Conservation (phyloP, 2,888 invertebrate genomes). For the Ophraella communa region DNA sequence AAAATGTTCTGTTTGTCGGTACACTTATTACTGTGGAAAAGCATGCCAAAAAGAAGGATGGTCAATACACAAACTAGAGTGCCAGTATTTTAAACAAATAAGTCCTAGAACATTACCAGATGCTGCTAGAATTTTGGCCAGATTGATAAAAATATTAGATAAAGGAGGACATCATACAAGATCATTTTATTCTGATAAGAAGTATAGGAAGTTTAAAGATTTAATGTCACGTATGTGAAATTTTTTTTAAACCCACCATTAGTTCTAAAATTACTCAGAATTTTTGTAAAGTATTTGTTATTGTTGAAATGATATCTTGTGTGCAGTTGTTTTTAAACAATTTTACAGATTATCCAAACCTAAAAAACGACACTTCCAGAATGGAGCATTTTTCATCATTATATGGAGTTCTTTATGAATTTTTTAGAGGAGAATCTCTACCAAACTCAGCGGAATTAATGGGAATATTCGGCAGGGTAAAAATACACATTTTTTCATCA, state of each 20-base stretch:
- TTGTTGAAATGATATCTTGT: too few species aligned
- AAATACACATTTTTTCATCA: conserved; percentile 44
- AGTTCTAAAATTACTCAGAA: too few species aligned
- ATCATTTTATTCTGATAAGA: conserved; percentile 72
- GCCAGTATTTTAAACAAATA: conserved; percentile 74
- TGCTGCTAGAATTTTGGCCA: conserved; percentile 79
- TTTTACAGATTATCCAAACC: conserved; percentile 78
- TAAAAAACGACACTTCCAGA: conserved; percentile 75
- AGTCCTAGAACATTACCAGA: conserved; percentile 79
- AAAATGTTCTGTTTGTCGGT: conserved; percentile 85
- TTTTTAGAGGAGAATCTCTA: conserved; percentile 71
- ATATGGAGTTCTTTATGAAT: conserved; percentile 74
- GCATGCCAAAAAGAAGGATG: conserved; percentile 84
- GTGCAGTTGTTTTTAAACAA: conserved; percentile 1
- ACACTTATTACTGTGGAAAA: conserved; percentile 82
- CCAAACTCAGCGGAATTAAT: conserved; percentile 80
- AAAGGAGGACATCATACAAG: conserved; percentile 73
- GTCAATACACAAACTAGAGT: conserved; percentile 84
- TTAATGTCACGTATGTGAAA: conserved; percentile 84
- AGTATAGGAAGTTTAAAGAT: conserved; percentile 81
- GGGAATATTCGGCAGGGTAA: conserved; percentile 86
- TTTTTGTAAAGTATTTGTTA: neutral
- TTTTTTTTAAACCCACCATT: neutral
- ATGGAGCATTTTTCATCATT: conserved; percentile 82
- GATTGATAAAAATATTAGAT: conserved; percentile 73